phyloP scores from a whole-genome alignment of 1,140 invertebrate species.

The Ganaspis sp. region DNA sequence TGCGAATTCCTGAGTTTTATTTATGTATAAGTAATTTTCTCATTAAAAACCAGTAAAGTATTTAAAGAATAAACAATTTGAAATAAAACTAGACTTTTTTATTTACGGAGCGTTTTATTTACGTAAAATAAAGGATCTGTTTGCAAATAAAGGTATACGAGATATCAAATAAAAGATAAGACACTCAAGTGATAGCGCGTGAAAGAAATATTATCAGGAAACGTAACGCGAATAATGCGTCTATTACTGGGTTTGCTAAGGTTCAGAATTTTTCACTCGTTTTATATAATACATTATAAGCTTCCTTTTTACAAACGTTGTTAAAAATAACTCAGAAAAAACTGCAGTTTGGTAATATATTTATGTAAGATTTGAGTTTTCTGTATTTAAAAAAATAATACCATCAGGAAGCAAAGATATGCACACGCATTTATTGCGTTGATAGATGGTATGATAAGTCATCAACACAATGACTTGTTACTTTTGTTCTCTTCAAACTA shows the following conservation, averaged over 20 bases:
- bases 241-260: neutral
- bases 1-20: no score
- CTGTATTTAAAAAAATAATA: neutral
- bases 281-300: neutral
- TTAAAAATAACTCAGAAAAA: slow-evolving; percentile 1
- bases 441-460: neutral
- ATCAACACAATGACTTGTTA: slow-evolving; percentile 17
- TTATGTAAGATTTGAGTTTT: neutral
- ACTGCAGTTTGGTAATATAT: neutral
- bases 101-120: neutral
- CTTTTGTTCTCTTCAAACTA: neutral
- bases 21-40: no score
- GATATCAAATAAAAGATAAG: neutral
- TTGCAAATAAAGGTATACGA: neutral
- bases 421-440: neutral
- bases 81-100: neutral
- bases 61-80: neutral
- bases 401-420: neutral
- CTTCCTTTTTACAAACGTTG: neutral
- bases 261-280: neutral
- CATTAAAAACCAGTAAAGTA: no score
- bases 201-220: slow-evolving; percentile 4
- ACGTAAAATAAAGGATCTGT: neutral
- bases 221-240: neutral
- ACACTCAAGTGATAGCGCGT: neutral